Base-by-base conservation (phyloP, 2,797 vertebrate species). In the Pagetopsis macropterus region DNA sequence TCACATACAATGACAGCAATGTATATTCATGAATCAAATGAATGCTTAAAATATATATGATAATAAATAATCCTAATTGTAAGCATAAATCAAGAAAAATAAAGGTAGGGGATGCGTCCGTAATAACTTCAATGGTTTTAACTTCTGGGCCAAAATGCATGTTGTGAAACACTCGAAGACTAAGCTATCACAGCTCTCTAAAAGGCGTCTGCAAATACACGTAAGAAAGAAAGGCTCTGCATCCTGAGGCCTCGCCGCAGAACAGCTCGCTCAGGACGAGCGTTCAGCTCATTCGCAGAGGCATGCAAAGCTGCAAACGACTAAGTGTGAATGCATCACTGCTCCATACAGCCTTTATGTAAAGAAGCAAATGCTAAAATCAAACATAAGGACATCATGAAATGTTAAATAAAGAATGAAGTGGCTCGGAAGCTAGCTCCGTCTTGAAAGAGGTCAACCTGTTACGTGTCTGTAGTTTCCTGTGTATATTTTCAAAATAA, bases 21-120 rank as follows among this genome's bases (percentile, higher is more conserved):
- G 92, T 87, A 88, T 91, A 90, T 88, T 86, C 89, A 92, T 90
- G 65, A 94, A 93, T 93, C 92, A 94, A 94, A 90, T 88, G 88
- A 92, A 93, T 92, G 90, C 90, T 89, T 89, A 93, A 94, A 94
- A 92, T 91, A 94, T 93, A 93, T 91, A 93, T 93, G 90, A 91
- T 92, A 95, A 95, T 95, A 95, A 95, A 94, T 95, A 95, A 95
- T 91, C 86, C 93, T 88, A 89, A 88, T 75, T 82, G 86, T 90
- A 92, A 91, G 93, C 91, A 91, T 86, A 85, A 86, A 78, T 85
- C 62, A 78, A 83, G 78, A 76, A 76, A 84, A 79, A 80, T 59
- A 79, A 75, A 86, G 67, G 65, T 69, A 68, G 66, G 57, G 64
- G 75, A 70, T 67, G 72, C 11, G 40, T 83, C 49, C 67, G 79